Conservation (phyloP, 2,888 invertebrate species). For the Lamproptera curius region DNA sequence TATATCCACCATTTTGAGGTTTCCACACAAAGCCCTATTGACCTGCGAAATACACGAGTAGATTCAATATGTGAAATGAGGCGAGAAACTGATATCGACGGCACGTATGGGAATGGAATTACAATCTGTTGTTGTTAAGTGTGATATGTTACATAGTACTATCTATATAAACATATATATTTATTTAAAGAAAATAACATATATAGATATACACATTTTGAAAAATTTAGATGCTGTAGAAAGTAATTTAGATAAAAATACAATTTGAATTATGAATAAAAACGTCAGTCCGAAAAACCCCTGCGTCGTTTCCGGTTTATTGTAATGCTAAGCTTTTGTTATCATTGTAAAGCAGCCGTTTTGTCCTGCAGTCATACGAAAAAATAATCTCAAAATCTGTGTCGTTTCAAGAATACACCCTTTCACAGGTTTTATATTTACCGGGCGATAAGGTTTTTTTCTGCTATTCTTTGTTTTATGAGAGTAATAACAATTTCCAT, state of each 20-base stretch:
- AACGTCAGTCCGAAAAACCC: slow-evolving; percentile 1
- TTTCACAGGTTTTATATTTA: slow-evolving; percentile 20
- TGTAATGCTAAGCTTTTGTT: slow-evolving; percentile 16
- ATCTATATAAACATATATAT: not conserved
- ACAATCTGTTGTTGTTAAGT: slow-evolving; percentile 2
- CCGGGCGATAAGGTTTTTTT: slow-evolving; percentile 19
- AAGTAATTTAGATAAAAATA: not conserved
- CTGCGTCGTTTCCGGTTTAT: slow-evolving; percentile 12
- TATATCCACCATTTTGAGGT: slow-evolving; percentile 52
- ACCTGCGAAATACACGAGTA: slow-evolving; percentile 23
- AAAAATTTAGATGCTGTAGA: not conserved
- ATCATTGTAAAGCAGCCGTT: slow-evolving; percentile 18
- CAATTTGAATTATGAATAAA: not conserved
- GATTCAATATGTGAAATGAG: slow-evolving; percentile 29
- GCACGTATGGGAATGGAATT: slow-evolving; percentile 10
- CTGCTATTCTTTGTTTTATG: slow-evolving; percentile 17
- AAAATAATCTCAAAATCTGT: slow-evolving; percentile 21
- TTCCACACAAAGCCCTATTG: slow-evolving; percentile 33
- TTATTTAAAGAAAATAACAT: too few species aligned
- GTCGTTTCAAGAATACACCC: slow-evolving; percentile 17
- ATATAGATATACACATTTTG: too few species aligned
- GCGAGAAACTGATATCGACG: slow-evolving; percentile 11
- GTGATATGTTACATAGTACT: not conserved
- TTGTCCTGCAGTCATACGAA: slow-evolving; percentile 20
- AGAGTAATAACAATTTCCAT: too few species aligned